These are phyloP conservation scores for Caenorhabditis plicata DNA, from an alignment of 2,888 invertebrate species.

Conservation along the genomic window DNA sequence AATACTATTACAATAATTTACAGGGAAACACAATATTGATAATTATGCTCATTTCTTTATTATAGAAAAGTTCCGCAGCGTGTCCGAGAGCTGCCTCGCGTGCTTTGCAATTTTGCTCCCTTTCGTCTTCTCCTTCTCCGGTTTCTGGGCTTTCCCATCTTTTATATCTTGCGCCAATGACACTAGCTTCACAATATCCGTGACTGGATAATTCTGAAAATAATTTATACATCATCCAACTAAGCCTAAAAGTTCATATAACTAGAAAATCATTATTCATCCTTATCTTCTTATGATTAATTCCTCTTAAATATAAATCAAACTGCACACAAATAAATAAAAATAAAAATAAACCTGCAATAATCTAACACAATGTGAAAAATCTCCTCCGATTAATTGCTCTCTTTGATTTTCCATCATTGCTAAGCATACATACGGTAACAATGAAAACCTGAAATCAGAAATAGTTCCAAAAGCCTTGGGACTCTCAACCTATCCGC, in stretches of 20 bases:
- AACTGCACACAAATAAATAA: no score
- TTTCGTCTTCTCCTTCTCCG: slow-evolving; percentile 13
- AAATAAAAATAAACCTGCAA: slow-evolving; percentile 74
- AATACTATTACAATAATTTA: no score
- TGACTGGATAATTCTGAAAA: slow-evolving; percentile 54
- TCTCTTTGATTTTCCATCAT: slow-evolving; percentile 94
- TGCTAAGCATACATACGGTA: slow-evolving; percentile 89
- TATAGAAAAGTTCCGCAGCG: slow-evolving; percentile 19
- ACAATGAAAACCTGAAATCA: slow-evolving; percentile 76
- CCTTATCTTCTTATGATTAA: background rate
- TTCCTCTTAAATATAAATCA: no score
- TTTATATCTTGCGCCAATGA: slow-evolving; percentile 43
- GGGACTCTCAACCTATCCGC: slow-evolving; percentile 71
- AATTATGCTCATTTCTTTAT: slow-evolving; percentile 23
- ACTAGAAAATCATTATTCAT: background rate
- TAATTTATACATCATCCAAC: background rate
- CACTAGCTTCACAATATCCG: slow-evolving; percentile 52
- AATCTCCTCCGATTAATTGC: slow-evolving; percentile 82
- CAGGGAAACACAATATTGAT: no score
- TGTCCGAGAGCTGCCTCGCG: slow-evolving; percentile 32
- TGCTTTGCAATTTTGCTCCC: slow-evolving; percentile 19
- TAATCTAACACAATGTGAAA: slow-evolving; percentile 88
- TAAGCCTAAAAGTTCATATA: background rate
- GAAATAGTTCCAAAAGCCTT: background rate
- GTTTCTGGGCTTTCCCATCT: slow-evolving; percentile 28